Evolutionary conservation across 1,140 invertebrate genomes (phyloP).

Genomic region (Drosophila hydei): DNA sequence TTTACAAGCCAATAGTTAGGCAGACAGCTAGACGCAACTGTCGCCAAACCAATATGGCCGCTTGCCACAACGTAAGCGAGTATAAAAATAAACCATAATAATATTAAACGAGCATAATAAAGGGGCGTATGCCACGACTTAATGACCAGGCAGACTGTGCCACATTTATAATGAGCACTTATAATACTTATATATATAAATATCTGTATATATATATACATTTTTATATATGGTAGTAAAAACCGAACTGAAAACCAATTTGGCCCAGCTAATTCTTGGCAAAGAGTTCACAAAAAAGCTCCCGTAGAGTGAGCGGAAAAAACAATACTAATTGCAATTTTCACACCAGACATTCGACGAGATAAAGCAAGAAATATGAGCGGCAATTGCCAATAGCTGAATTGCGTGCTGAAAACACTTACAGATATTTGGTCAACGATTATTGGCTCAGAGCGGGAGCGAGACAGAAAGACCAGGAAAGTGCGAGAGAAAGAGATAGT

Average conservation of each 20-base stretch:
- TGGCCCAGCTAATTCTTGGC: slow-evolving; percentile 18
- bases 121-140: slow-evolving; percentile 4
- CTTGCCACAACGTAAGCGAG: too few species aligned
- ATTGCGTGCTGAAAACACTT: slow-evolving; percentile 71
- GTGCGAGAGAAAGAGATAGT: slow-evolving; percentile 1
- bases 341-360: slow-evolving; percentile 34
- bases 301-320: slow-evolving; percentile 3
- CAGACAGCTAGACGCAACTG: too few species aligned
- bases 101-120: slow-evolving; percentile 26
- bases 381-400: slow-evolving; percentile 49
- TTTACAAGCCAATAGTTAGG: too few species aligned
- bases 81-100: slow-evolving; percentile 16
- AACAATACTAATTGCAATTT: slow-evolving; percentile 65
- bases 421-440: slow-evolving; percentile 46
- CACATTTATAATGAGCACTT: slow-evolving; percentile 11
- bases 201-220: neutral
- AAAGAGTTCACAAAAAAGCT: slow-evolving; percentile 2
- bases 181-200: neutral
- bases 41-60: too few species aligned
- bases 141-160: slow-evolving; percentile 12
- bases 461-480: slow-evolving; percentile 23
- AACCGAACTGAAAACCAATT: slow-evolving; percentile 22
- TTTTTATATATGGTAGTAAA: neutral
- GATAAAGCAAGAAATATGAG: slow-evolving; percentile 49
- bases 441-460: slow-evolving; percentile 42